Evolutionary conservation across 2,113 vertebrate genomes (phyloP), one percentile per base, ranked within the genome.

Genomic region (Ammodytes marinus): DNA sequence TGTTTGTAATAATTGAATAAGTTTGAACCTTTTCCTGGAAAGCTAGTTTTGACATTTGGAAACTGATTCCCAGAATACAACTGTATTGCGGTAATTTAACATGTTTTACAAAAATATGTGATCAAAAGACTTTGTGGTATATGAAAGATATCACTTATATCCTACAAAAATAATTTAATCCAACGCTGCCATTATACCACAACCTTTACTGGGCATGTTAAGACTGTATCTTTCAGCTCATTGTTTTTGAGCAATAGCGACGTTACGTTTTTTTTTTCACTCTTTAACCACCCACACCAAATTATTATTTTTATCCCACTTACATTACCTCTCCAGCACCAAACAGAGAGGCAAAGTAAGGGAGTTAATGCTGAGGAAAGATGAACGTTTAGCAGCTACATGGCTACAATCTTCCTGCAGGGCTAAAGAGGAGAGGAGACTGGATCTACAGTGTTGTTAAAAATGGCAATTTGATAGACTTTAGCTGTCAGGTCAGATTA

Each of bases 401-500:
- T n/a, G n/a, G 52, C 52, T 17, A 7, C 15, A n/a, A 53, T 53
- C 17, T n/a, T 53, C 52, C 52, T 17, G 7, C 52, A n/a, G 52
- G 52, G 52, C 52, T 53, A n/a, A 53, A 53, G 27, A 53, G 52
- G 17, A 53, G 52, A 52, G 50, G n/a, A 53, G 17, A 53, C 17
- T n/a, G 17, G 52, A 53, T 17, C n/a, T 53, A 53, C 52, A 53
- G 15, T 53, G 59, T 66, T 67, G 60, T 75, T 66, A 61, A 76
- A 71, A 69, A 12, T 66, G 43, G 3, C 61, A 79, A 84, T 65
- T 72, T 35, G 9, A 7, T 61, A 43, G 55, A 49, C 14, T 61
- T 27, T 6, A 82, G 61, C 45, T 84, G 71, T 40, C 72, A 74
- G 63, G 49, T 67, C 77, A 74, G 64, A 74, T 80, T 70, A 82